Percentiles rank a stretch among this genome's conserved stretches.
These are phyloP conservation scores for Drosophila peninsularis DNA, from an alignment of 2,888 invertebrate species.

Conservation along the genomic window DNA sequence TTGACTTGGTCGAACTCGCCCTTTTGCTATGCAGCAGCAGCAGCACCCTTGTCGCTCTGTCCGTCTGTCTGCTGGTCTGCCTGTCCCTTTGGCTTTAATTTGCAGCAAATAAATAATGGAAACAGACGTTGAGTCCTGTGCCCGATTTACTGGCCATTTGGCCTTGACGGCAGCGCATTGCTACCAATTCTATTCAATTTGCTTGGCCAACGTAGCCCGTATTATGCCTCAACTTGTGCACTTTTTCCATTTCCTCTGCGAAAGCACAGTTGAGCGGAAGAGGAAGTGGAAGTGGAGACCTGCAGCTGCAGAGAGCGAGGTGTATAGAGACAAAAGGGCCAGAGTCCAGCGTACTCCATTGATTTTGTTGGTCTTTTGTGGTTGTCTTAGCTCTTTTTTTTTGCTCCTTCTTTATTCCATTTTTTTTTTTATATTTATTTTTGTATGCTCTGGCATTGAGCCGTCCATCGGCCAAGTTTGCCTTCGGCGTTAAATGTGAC, in stretches of 20 bases:
- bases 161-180: constrained; percentile 54
- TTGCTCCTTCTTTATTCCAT: neutral
- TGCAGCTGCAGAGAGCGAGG: neutral
- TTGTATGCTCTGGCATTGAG: constrained; percentile 9
- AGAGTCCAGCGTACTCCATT: constrained; percentile 36
- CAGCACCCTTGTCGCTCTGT: neutral
- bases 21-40: constrained; percentile 19
- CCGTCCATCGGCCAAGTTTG: constrained; percentile 36
- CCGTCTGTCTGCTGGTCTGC: neutral
- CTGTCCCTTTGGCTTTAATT: constrained; percentile 60
- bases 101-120: constrained; percentile 78
- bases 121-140: constrained; percentile 59
- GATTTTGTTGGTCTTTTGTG: constrained; percentile 56
- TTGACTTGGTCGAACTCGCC: constrained; percentile 68
- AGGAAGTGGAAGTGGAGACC: constrained; percentile 12
- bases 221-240: constrained; percentile 67
- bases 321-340: constrained; percentile 38
- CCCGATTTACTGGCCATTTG: constrained; percentile 66
- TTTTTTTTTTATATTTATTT: neutral
- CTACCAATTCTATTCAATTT: constrained; percentile 49
- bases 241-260: constrained; percentile 67
- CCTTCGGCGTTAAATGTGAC: constrained; percentile 60
- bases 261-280: constrained; percentile 55
- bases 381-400: constrained; percentile 33
- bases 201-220: constrained; percentile 46